phyloP scores from a whole-genome alignment of 2,113 vertebrate genomes.

The Lagenorhynchus albirostris region DNA sequence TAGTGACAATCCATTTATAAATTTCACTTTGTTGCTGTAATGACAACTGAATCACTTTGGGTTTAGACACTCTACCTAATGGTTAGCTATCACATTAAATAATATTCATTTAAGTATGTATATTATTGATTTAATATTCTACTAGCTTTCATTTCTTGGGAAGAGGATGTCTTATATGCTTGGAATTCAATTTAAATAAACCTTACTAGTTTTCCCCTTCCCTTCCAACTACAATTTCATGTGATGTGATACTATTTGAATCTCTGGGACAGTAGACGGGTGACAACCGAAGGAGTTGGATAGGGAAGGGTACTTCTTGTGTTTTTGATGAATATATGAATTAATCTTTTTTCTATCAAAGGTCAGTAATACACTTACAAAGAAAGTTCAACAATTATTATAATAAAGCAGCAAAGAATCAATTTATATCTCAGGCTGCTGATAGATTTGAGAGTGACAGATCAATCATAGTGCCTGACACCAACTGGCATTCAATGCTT shows the following conservation, averaged over 20 bases:
- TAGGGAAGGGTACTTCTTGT: not conserved
- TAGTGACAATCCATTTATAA: conserved; percentile 45
- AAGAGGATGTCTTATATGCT: not conserved
- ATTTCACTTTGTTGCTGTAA: not conserved
- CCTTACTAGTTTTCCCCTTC: not conserved
- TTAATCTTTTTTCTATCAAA: not conserved
- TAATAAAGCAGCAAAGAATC: not conserved
- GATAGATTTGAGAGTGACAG: not conserved
- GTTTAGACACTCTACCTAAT: not conserved
- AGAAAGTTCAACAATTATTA: conserved; percentile 34
- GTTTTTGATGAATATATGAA: conserved; percentile 19
- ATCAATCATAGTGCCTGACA: not conserved
- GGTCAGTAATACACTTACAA: not conserved
- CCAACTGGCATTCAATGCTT: not conserved
- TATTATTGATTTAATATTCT: conserved; percentile 35
- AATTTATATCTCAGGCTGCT: conserved; percentile 9
- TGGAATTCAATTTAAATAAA: conserved; percentile 26
- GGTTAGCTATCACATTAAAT: conserved; percentile 16
- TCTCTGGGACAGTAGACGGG: not conserved
- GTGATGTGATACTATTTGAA: not conserved
- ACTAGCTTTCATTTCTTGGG: conserved; percentile 19
- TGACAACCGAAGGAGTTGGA: not conserved
- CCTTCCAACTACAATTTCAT: not conserved
- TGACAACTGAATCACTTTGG: conserved; percentile 15
- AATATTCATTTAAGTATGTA: conserved; percentile 7